Base-by-base conservation (phyloP, 2,797 vertebrate genomes). In the Hoplostethus mediterraneus region DNA sequence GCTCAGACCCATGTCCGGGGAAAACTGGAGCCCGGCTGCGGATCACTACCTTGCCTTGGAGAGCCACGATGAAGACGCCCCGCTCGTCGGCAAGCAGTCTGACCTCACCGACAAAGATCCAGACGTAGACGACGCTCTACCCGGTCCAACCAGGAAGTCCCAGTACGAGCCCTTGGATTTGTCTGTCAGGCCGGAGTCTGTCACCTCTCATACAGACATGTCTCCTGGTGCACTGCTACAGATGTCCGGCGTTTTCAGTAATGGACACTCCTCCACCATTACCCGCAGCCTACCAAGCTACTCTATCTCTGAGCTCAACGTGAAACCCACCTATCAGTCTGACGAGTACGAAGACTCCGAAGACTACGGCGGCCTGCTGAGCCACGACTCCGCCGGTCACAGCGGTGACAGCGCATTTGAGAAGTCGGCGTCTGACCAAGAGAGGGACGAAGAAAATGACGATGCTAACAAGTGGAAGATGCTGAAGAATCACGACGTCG, bases 131-230 rank as follows among this genome's bases (percentile, higher is more conserved):
- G 31, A 3, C 55, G 49, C 87, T 61, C 85, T 79, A 67, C 77
- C 79, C 6, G 77, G 92, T 64, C 95, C 91, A 88, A 74, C 92
- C 53, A 96, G 95, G 73, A 97, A 96, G 87, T 96, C 96, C 0
- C 97, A 98, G 75, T 95, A 97, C 0, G 97, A 98, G 88, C 97
- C 97, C 16, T 91, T 98, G 71, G 97, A 98, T 91, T 89, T 98
- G 87, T 98, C 97, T 0, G 91, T 97, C 55, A 92, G 96, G 80
- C 96, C 96, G 0, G 97, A 98, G 4, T 93, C 73, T 77, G 45
- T 71, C 47, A 17, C 33, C 13, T 93, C 75, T 57, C 91, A 95
- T 31, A 51, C 83, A 12, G 79, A 89, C 12, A 13, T 38, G 82
- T 86, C 86, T 93, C 93, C 88, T n/a, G 80, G 85, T 66, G 82